These are phyloP conservation scores for Anoplius nigerrimus DNA, from an alignment of 2,888 invertebrate genomes.

Conservation along the genomic window DNA sequence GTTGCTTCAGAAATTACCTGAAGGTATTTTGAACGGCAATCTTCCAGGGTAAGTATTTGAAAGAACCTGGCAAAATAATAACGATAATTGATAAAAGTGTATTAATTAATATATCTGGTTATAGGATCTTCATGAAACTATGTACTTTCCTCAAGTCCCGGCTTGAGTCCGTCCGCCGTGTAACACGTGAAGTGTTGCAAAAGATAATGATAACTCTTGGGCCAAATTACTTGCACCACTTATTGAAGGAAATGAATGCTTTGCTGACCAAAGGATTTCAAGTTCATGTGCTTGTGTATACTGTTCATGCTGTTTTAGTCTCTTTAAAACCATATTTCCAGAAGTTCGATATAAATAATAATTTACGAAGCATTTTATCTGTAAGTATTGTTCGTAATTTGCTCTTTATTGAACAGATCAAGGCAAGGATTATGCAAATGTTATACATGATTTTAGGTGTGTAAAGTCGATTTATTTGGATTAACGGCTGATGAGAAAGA, in stretches of 20 bases:
- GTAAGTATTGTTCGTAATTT: constrained; percentile 77
- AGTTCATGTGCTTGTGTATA: constrained; percentile 93
- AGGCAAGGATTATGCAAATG: background rate
- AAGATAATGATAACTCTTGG: constrained; percentile 93
- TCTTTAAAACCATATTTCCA: constrained; percentile 83
- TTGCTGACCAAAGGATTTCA: constrained; percentile 93
- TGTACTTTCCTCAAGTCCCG: constrained; percentile 94
- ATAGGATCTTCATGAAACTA: constrained; percentile 89
- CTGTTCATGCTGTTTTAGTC: constrained; percentile 88
- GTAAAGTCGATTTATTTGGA: constrained; percentile 92
- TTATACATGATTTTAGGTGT: constrained; percentile 77
- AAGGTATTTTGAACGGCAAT: constrained; percentile 83
- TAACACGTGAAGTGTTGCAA: constrained; percentile 93
- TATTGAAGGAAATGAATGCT: constrained; percentile 88
- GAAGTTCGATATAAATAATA: constrained; percentile 86
- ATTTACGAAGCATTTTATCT: constrained; percentile 85
- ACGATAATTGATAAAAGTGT: too few relatives aligned
- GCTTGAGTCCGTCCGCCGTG: constrained; percentile 88
- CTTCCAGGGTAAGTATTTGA: constrained; percentile 85
- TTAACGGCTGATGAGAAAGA: constrained; percentile 93
- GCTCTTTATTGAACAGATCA: too few relatives aligned
- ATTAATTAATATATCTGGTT: background rate
- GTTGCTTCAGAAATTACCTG: constrained; percentile 90
- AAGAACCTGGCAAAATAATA: background rate
- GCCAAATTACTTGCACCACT: constrained; percentile 84